A percentile compares a stretch with the other conserved stretches of the same genome.
phyloP scores from a whole-genome alignment of 2,797 vertebrate species.

The Iguana delicatissima region DNA sequence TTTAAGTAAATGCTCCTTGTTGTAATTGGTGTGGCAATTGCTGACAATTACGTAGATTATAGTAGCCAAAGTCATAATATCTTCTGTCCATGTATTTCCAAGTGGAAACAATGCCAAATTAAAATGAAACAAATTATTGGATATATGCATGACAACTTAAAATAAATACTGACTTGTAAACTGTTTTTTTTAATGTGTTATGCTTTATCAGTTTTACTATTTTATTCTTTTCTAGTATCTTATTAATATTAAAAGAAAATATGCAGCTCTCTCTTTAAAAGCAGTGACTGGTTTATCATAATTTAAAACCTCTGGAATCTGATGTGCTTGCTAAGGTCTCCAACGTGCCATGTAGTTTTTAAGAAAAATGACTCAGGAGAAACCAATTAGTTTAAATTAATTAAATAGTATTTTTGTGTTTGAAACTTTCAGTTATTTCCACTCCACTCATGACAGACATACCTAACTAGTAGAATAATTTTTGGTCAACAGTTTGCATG shows the following conservation, averaged over 20 bases:
- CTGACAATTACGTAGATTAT: no score
- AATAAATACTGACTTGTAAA: not conserved
- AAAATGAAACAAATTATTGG: not conserved
- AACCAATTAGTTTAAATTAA: no score
- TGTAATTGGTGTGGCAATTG: not conserved
- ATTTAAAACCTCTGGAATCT: no score
- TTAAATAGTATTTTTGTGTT: not conserved
- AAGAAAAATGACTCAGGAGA: no score
- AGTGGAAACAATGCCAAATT: not conserved
- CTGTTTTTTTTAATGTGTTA: not conserved
- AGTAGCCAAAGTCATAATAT: conserved; percentile 34
- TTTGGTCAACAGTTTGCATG: not conserved
- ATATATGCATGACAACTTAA: not conserved
- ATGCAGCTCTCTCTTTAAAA: no score
- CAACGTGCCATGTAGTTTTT: no score
- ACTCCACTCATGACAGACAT: not conserved
- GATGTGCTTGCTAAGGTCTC: no score
- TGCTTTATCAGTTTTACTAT: not conserved
- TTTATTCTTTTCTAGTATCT: not conserved
- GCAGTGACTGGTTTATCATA: no score
- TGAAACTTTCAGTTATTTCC: not conserved
- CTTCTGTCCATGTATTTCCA: not conserved
- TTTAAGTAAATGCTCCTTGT: not conserved
- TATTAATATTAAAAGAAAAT: no score
- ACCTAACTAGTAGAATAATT: not conserved